These are phyloP conservation scores for Ivindomyrus marchei DNA, from an alignment of 2,113 vertebrate genomes.

Conservation along the genomic window DNA sequence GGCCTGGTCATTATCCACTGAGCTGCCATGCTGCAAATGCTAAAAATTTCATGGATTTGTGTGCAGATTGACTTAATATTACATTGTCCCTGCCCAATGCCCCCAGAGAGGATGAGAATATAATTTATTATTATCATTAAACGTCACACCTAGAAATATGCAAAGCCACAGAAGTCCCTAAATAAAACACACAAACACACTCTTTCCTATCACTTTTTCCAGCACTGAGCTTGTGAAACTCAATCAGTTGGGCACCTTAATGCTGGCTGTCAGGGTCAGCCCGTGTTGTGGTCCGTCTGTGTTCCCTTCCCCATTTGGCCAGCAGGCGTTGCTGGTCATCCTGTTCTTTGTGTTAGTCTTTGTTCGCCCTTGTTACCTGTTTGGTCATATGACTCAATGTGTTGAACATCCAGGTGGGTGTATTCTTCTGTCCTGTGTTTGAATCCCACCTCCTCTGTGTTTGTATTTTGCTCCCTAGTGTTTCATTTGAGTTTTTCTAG, in stretches of 20 bases:
- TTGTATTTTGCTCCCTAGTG: no score
- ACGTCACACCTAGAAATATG: not conserved
- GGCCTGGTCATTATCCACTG: not conserved
- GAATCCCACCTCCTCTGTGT: no score
- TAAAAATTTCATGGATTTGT: not conserved
- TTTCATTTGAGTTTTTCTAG: no score
- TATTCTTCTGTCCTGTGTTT: no score
- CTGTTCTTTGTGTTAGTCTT: no score
- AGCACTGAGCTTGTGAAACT: not conserved
- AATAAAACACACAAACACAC: not conserved
- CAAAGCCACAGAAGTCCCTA: not conserved
- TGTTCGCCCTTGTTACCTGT: no score
- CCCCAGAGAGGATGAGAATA: not conserved
- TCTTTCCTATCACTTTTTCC: not conserved
- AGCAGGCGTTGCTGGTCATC: no score
- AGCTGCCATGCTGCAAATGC: not conserved
- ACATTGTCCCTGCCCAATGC: not conserved
- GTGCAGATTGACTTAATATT: not conserved
- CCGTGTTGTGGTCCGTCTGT: no score
- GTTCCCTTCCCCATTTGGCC: no score
- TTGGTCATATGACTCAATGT: no score
- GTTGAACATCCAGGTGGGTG: no score
- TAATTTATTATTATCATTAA: not conserved
- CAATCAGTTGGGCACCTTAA: not conserved
- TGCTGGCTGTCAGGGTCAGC: not conserved